Conservation (phyloP, 2,113 vertebrate species). For the Melanocharis versteri region DNA sequence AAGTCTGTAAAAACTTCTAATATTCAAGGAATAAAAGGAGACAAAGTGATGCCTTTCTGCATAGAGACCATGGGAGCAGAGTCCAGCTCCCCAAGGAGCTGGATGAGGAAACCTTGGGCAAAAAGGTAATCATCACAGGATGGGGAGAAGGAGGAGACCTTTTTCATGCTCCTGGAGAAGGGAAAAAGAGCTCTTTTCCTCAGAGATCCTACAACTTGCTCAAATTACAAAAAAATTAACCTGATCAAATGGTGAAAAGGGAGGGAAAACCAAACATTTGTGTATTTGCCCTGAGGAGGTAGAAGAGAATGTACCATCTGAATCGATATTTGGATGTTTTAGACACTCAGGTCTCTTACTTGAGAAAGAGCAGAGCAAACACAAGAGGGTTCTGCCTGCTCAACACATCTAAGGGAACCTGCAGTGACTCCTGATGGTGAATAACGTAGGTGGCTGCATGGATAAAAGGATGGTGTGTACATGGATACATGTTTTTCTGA, state of each 20-base stretch:
- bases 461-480: not conserved
- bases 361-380: conserved; percentile 9
- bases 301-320: not conserved
- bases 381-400: not conserved
- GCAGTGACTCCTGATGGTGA: not conserved
- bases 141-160: not conserved
- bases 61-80: not conserved
- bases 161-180: not conserved
- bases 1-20: not conserved
- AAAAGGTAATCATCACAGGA: not conserved
- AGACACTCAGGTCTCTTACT: not conserved
- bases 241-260: not conserved
- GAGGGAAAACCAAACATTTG: conserved; percentile 20
- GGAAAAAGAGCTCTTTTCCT: not conserved
- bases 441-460: not conserved
- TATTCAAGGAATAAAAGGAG: not conserved
- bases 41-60: not conserved
- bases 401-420: not conserved
- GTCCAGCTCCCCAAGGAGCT: not conserved
- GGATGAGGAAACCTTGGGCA: not conserved
- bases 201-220: not conserved
- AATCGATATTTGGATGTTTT: not conserved
- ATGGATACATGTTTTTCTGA: not conserved
- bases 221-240: not conserved
- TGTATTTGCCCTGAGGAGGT: not conserved